Percentiles rank a stretch among this genome's conserved stretches.
Evolutionary conservation across 1,140 invertebrate species (phyloP).

Genomic region (Lasioglossum baleicum): DNA sequence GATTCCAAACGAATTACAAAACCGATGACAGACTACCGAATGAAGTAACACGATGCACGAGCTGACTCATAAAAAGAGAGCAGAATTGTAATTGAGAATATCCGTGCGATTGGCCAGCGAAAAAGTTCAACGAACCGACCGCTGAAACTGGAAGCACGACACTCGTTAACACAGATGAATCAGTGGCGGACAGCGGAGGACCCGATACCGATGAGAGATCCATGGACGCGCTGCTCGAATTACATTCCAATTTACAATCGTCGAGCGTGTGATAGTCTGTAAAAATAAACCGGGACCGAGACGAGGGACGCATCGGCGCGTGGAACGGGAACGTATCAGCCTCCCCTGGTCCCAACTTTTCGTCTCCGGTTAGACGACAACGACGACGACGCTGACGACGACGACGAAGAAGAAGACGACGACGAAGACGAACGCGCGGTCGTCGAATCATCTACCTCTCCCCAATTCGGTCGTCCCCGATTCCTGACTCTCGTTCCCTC

Average conservation of each 20-base stretch:
- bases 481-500: constrained; percentile 13
- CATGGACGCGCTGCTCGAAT: constrained; percentile 61
- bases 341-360: constrained; percentile 38
- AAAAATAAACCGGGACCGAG: constrained; percentile 64
- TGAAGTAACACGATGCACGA: no score
- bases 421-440: constrained; percentile 59
- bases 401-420: no score
- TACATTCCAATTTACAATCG: constrained; percentile 72
- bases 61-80: no score
- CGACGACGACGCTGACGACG: no score
- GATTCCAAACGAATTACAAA: no score
- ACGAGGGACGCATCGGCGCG: constrained; percentile 18
- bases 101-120: neutral
- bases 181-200: constrained; percentile 44
- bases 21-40: no score
- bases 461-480: no score
- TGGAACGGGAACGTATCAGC: constrained; percentile 9
- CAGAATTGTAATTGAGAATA: constrained; percentile 33
- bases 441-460: constrained; percentile 57
- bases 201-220: constrained; percentile 35
- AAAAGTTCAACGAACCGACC: constrained; percentile 44
- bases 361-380: constrained; percentile 27
- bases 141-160: constrained; percentile 32
- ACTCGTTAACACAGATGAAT: constrained; percentile 37
- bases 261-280: constrained; percentile 53